Percentiles rank a stretch among this genome's conserved stretches.
phyloP scores from a whole-genome alignment of 2,113 vertebrate genomes.

The Siniperca chuatsi region DNA sequence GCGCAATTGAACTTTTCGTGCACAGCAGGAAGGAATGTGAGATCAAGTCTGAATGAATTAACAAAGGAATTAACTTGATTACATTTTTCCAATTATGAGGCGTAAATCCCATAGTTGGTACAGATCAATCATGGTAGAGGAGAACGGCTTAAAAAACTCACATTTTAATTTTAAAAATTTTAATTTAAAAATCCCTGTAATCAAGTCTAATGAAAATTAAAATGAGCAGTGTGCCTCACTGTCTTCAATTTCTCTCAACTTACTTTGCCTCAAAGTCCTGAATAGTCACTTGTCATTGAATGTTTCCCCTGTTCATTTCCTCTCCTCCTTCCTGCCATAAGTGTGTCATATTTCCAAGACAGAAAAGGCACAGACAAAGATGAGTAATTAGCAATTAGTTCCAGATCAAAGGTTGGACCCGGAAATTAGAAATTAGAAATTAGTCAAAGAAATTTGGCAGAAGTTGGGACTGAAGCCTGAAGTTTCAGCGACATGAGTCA shows the following conservation, averaged over 20 bases:
- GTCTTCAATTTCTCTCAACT: slow-evolving; percentile 2
- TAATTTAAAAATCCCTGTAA: slow-evolving; percentile 74
- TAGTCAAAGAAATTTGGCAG: slow-evolving; percentile 24
- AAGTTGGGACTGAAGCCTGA: not conserved
- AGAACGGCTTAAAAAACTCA: slow-evolving; percentile 49
- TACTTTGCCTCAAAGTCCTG: not conserved
- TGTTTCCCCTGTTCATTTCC: not conserved
- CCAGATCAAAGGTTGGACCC: slow-evolving; percentile 39
- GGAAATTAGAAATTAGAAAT: slow-evolving; percentile 46
- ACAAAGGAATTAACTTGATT: slow-evolving; percentile 76
- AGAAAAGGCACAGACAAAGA: slow-evolving; percentile 11
- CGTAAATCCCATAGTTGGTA: slow-evolving; percentile 72
- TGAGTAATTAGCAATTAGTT: slow-evolving; percentile 49
- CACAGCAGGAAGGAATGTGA: slow-evolving; percentile 26
- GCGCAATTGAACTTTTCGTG: slow-evolving; percentile 34
- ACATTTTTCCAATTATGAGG: slow-evolving; percentile 74
- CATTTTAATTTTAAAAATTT: slow-evolving; percentile 57
- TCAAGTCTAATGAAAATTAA: slow-evolving; percentile 66
- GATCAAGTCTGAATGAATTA: slow-evolving; percentile 53
- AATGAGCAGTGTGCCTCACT: slow-evolving; percentile 37
- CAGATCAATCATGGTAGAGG: slow-evolving; percentile 66
- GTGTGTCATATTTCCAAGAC: slow-evolving; percentile 25
- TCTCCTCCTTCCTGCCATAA: not conserved
- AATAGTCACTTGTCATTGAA: slow-evolving; percentile 1
- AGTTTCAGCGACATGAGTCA: slow-evolving; percentile 23